These are phyloP conservation scores for Formicarius rufipectus DNA, from an alignment of 2,113 vertebrate species.

Conservation along the genomic window DNA sequence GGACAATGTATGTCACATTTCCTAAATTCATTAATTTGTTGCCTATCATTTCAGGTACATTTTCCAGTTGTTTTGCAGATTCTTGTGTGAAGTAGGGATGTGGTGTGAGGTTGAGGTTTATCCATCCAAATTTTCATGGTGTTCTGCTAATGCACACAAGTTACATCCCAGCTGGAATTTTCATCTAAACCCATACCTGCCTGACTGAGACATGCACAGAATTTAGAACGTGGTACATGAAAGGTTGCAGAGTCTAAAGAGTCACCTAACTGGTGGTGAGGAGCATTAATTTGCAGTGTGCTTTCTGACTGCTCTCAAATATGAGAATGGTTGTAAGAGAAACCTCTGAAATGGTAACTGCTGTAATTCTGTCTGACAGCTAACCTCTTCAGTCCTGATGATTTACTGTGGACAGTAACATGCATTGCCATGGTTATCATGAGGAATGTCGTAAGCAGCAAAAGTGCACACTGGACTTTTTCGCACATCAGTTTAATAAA, in stretches of 20 bases:
- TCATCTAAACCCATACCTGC: neutral
- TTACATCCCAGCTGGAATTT: neutral
- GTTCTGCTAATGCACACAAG: neutral
- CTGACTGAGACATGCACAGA: neutral
- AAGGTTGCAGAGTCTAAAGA: neutral
- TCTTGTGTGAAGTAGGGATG: neutral
- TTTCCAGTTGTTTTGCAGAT: neutral
- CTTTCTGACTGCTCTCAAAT: neutral
- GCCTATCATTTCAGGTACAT: neutral
- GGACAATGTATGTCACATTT: neutral
- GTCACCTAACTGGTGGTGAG: neutral
- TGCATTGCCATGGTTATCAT: neutral
- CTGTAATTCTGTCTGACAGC: neutral
- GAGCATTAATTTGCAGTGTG: neutral
- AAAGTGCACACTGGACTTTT: neutral
- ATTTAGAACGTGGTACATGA: neutral
- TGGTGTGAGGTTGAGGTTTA: neutral
- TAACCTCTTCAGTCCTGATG: neutral
- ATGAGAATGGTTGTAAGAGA: neutral
- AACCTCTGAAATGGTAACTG: neutral
- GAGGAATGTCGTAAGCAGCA: neutral
- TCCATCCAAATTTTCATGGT: neutral
- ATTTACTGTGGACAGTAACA: neutral
- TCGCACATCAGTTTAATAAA: neutral
- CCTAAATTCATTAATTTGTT: neutral